These are phyloP conservation scores for Halcyon badia DNA, from an alignment of 2,797 vertebrate genomes.

Conservation along the genomic window DNA sequence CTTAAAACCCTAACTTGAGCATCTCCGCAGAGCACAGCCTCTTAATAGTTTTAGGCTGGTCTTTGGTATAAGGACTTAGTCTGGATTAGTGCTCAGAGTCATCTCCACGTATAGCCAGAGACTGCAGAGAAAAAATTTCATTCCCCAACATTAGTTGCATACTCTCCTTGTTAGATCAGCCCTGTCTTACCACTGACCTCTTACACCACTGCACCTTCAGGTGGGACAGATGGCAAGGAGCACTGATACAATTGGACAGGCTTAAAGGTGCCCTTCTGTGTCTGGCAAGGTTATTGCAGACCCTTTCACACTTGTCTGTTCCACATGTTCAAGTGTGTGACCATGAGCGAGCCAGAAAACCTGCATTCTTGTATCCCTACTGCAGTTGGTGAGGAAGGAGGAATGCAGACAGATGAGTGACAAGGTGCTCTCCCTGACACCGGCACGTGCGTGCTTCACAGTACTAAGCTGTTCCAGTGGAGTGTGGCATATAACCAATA, in stretches of 20 bases:
- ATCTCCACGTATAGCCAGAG: neutral
- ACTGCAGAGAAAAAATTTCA: neutral
- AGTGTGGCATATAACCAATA: neutral
- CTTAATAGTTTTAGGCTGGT: neutral
- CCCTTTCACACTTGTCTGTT: neutral
- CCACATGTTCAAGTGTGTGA: neutral
- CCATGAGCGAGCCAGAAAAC: neutral
- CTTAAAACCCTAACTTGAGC: neutral
- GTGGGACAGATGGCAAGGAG: neutral
- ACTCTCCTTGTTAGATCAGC: neutral
- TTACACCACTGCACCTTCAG: neutral
- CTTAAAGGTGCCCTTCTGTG: neutral
- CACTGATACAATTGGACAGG: neutral
- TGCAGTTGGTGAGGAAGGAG: neutral
- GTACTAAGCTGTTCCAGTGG: neutral
- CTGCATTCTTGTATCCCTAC: neutral
- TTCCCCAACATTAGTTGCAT: neutral
- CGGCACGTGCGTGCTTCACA: neutral
- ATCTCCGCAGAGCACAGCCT: neutral
- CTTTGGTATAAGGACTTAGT: neutral
- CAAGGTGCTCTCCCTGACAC: neutral
- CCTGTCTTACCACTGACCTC: neutral
- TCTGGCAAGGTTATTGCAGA: neutral
- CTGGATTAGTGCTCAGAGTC: neutral
- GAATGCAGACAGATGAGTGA: neutral